Evolutionary conservation across 1,140 invertebrate genomes (phyloP).

Genomic region (Drosophila teissieri): DNA sequence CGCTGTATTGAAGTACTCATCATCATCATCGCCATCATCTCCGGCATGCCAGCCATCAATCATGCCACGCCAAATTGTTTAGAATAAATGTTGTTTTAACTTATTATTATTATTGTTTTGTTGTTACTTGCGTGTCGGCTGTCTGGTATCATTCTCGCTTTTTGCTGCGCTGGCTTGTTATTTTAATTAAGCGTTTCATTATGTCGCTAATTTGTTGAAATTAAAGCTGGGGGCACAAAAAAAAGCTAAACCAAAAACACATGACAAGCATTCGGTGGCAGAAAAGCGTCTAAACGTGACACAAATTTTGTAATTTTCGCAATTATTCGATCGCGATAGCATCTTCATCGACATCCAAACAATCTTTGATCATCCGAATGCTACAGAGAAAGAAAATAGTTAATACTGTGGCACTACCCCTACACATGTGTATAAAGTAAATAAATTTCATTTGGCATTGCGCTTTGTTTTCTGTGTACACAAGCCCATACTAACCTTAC

Average conservation of each 20-base stretch:
- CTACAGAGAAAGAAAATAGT: not conserved
- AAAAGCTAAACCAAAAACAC: slow-evolving; percentile 9
- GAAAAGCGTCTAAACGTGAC: slow-evolving; percentile 19
- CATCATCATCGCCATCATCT: slow-evolving; percentile 42
- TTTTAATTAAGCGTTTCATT: slow-evolving; percentile 81
- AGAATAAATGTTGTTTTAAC: slow-evolving; percentile 58
- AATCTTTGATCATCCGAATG: not conserved
- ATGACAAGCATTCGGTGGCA: slow-evolving; percentile 23
- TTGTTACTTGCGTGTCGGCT: slow-evolving; percentile 69
- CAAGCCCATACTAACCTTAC: slow-evolving; percentile 27
- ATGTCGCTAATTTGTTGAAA: slow-evolving; percentile 75
- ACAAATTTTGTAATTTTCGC: slow-evolving; percentile 21
- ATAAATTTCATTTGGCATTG: no score
- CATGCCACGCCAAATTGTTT: slow-evolving; percentile 62
- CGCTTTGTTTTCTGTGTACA: not conserved
- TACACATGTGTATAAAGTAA: not conserved
- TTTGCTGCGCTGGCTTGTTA: slow-evolving; percentile 63
- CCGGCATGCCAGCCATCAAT: slow-evolving; percentile 62
- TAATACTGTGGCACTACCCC: no score
- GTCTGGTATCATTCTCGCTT: slow-evolving; percentile 31
- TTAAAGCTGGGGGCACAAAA: slow-evolving; percentile 28
- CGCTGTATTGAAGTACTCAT: slow-evolving; percentile 39
- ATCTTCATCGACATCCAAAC: not conserved
- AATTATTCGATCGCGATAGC: slow-evolving; percentile 28
- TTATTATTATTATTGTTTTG: slow-evolving; percentile 41